Percentiles rank a stretch among this genome's conserved stretches.
phyloP scores from a whole-genome alignment of 2,888 invertebrate species.

The Odontomyia ornata region DNA sequence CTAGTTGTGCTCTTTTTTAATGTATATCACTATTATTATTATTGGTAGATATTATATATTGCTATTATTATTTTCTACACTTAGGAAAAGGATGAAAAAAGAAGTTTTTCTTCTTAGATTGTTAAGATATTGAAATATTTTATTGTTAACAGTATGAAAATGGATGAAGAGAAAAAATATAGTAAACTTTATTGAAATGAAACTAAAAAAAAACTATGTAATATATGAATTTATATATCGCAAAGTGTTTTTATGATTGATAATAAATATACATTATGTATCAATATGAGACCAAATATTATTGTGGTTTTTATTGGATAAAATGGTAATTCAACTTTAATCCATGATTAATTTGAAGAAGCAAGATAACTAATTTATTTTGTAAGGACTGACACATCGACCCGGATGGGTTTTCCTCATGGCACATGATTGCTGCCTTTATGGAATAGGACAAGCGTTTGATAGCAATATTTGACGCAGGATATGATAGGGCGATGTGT shows the following conservation, averaged over 20 bases:
- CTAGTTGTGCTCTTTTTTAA: slow-evolving; percentile 27
- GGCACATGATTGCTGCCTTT: too few species aligned
- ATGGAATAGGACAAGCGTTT: too few species aligned
- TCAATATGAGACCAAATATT: not conserved
- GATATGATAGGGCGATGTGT: too few species aligned
- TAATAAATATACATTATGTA: slow-evolving; percentile 7
- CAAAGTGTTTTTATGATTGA: slow-evolving; percentile 26
- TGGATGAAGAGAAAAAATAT: not conserved
- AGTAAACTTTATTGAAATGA: not conserved
- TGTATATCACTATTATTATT: not conserved
- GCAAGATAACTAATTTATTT: too few species aligned
- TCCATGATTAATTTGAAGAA: too few species aligned
- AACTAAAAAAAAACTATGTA: not conserved
- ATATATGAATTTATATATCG: not conserved
- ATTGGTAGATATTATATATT: not conserved
- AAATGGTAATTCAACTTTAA: too few species aligned
- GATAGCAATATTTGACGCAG: too few species aligned
- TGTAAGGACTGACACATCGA: too few species aligned
- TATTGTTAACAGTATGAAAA: slow-evolving; percentile 9
- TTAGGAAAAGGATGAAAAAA: not conserved
- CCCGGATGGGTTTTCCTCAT: too few species aligned
- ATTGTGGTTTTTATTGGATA: too few species aligned
- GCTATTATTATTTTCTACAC: slow-evolving; percentile 3
- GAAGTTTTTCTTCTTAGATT: slow-evolving; percentile 15
- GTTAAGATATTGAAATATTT: slow-evolving; percentile 22